These are phyloP conservation scores for Tetramorium parvispinum DNA, from an alignment of 1,140 invertebrate species.

Conservation along the genomic window DNA sequence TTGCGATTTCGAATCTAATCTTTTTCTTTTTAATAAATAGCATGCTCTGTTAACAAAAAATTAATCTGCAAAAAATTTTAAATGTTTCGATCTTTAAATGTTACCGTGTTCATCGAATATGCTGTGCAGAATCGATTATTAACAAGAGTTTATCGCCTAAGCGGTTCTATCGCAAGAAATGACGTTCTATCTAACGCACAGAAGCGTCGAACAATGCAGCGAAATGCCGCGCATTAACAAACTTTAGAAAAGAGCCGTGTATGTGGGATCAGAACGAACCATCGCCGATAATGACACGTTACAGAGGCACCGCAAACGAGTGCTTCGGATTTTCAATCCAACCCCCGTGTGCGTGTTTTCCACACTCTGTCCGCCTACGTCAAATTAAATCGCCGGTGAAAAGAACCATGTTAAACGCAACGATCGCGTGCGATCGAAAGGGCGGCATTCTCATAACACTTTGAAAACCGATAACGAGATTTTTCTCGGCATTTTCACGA, in stretches of 20 bases:
- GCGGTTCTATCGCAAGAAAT: neutral
- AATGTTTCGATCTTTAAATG: neutral
- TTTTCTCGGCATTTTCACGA: slow-evolving; percentile 13
- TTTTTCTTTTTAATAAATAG: neutral
- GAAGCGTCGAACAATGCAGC: neutral
- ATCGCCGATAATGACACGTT: slow-evolving; percentile 30
- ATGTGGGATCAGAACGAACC: neutral
- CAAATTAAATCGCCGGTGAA: slow-evolving; percentile 19
- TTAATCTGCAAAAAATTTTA: neutral
- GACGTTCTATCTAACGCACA: slow-evolving; percentile 12
- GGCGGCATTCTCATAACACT: neutral
- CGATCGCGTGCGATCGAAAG: slow-evolving; percentile 37
- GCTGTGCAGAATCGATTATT: neutral
- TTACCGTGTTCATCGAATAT: neutral
- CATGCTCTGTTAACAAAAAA: neutral
- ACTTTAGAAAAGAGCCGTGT: neutral
- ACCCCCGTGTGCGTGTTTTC: slow-evolving; percentile 19
- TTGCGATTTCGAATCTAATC: neutral
- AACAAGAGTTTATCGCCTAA: neutral
- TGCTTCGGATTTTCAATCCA: slow-evolving; percentile 31
- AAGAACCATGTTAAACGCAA: slow-evolving; percentile 21
- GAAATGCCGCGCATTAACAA: slow-evolving; percentile 23
- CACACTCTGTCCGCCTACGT: slow-evolving; percentile 21
- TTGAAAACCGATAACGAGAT: slow-evolving; percentile 38
- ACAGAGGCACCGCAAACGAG: slow-evolving; percentile 3